These are phyloP conservation scores for Chanos chanos DNA, from an alignment of 2,797 vertebrate genomes.

Conservation along the genomic window DNA sequence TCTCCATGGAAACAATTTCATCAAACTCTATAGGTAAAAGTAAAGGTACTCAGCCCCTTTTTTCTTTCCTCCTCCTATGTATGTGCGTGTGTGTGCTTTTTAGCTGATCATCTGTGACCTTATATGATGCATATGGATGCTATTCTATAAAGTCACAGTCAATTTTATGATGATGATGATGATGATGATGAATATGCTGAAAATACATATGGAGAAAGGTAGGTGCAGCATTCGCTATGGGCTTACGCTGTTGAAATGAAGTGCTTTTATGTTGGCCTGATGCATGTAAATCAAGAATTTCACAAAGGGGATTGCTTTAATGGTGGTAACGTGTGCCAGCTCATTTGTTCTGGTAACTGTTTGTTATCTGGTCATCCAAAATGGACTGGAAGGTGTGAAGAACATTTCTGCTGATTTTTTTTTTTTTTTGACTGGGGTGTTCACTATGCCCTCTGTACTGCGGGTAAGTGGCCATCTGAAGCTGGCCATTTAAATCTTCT, in stretches of 20 bases:
- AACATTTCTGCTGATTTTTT: too few species aligned
- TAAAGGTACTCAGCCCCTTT: constrained; percentile 88
- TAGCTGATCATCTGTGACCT: constrained; percentile 42
- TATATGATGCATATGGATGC: constrained; percentile 43
- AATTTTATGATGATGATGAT: too few species aligned
- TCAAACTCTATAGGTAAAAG: constrained; percentile 97
- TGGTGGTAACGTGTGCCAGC: constrained; percentile 26
- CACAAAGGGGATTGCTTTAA: constrained; percentile 41
- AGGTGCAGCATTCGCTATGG: constrained; percentile 63
- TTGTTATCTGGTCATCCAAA: constrained; percentile 37
- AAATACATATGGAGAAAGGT: constrained; percentile 65
- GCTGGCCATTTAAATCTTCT: constrained; percentile 70
- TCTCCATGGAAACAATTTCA: constrained; percentile 98
- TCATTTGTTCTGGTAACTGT: constrained; percentile 28
- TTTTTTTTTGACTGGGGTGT: too few species aligned
- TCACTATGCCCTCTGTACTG: constrained; percentile 62
- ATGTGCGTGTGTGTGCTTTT: background rate
- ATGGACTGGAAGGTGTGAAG: constrained; percentile 33
- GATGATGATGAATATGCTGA: constrained; percentile 8
- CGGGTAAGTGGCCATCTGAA: constrained; percentile 75
- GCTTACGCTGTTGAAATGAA: constrained; percentile 43
- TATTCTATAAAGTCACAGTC: constrained; percentile 49
- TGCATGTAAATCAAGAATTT: constrained; percentile 61
- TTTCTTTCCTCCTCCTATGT: constrained; percentile 56
- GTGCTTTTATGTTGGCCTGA: constrained; percentile 51